Base-by-base conservation (phyloP, 2,888 invertebrate genomes). In the Dolomedes plantarius region DNA sequence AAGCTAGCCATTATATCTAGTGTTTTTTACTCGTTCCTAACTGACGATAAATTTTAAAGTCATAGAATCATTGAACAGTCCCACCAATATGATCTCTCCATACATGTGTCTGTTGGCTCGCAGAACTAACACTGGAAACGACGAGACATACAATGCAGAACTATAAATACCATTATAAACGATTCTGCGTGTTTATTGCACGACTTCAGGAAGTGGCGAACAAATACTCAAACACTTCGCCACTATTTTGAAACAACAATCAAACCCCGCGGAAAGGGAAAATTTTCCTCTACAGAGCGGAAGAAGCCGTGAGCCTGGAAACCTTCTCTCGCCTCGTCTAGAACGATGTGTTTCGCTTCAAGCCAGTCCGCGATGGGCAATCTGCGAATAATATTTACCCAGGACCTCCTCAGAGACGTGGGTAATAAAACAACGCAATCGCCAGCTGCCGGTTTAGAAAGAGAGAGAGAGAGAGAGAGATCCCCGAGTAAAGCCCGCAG, bases 301-400 rank as follows among this genome's bases (percentile, higher is more conserved):
- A 46, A 46, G 16, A 46, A 46, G 16, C 16, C 9, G n/a, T n/a
- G 16, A 11, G 5, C 56, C 56, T 56, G 56, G 56, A 23, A 56
- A 1, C 23, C 16, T 23, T 56, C 56, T 56, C 56, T 23, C 23
- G 11, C 23, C 56, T 23, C 56, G 56, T 56, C 23, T 11, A 23
- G 3, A 2, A 5, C 56, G 56, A 56, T 11, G 56, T 56, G 56
- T 56, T 56, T 56, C 2, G 11, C 56, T 56, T 56, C 56, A 23
- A 16, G 56, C 56, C 56, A 23, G 3, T 56, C 19, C 13, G 19
- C 23, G 56, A 56, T 56, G 56, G 67, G 83, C 72, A 73, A 85
- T 78, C 39, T 77, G 83, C 72, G 77, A 77, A 85, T 85, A 85
- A 85, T 85, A 85, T 85, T 85, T 85, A 85, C 83, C 27, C 39